Evolutionary conservation across 2,888 invertebrate species (phyloP).

Genomic region (Listrodromus nycthemerus): DNA sequence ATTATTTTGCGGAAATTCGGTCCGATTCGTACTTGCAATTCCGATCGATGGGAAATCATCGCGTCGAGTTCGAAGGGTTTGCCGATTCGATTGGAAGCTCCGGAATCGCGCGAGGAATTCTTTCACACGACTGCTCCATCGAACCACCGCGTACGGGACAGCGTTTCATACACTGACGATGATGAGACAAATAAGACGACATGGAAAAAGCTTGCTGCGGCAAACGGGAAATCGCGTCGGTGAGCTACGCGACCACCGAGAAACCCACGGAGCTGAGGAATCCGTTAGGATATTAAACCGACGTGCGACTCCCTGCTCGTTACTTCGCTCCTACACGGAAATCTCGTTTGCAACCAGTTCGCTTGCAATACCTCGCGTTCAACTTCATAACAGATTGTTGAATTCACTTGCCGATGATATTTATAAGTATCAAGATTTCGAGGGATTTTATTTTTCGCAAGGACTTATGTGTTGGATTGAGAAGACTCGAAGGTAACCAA

Average conservation of each 20-base stretch:
- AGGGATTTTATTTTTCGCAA: constrained; percentile 3
- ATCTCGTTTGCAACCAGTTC: constrained; percentile 34
- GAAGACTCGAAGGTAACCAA: background rate
- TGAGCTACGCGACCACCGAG: constrained; percentile 36
- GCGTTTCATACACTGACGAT: background rate
- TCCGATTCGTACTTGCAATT: no score
- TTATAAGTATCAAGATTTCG: constrained; percentile 36
- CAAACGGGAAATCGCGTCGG: constrained; percentile 60
- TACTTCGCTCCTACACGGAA: constrained; percentile 36
- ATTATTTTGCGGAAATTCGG: no score
- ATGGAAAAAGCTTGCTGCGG: constrained; percentile 48
- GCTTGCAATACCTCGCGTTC: constrained; percentile 16
- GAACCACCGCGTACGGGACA: background rate
- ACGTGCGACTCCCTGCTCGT: constrained; percentile 5
- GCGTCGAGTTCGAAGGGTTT: no score
- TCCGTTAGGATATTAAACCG: constrained; percentile 51
- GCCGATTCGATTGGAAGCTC: constrained; percentile 11
- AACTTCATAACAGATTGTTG: constrained; percentile 17
- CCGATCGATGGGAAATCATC: no score
- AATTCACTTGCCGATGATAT: constrained; percentile 19
- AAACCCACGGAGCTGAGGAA: constrained; percentile 13
- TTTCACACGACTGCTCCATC: constrained; percentile 50
- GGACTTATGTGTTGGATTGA: background rate
- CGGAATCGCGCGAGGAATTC: constrained; percentile 36
- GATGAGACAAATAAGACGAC: constrained; percentile 48